Base-by-base conservation (phyloP, 1,140 invertebrate genomes). In the Eumaeus atala region DNA sequence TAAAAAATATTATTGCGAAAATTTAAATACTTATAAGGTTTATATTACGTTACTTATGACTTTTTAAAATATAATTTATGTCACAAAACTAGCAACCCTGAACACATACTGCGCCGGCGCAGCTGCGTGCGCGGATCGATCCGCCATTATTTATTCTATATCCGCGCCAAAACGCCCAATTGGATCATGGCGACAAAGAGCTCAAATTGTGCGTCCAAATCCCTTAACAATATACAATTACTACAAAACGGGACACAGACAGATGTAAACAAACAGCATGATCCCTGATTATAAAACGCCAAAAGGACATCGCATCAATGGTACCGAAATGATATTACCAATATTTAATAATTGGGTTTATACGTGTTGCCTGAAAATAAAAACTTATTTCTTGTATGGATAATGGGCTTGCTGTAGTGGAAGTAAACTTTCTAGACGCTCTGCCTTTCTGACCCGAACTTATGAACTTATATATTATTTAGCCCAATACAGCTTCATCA, bases 201-300 rank as follows among this genome's bases (percentile, higher is more conserved):
- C 73, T 83, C 74, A 77, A 86, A 86, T 84, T 84, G 83, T 70
- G 74, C 83, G 79, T 79, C 68, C 74, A 84, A 83, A 86, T 83
- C 79, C 80, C 65, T 66, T 77, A 70, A 84, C 79, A 82, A 82
- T 80, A 70, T 74, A 72, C 74, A 75, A 74, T 78, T 66, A 67
- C 64, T 48, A 59, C 63, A 70, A 74, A 77, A 74, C 69, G 70
- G 61, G 61, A 73, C 72, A 63, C 54, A 62, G 73, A 80, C 82
- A 85, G 82, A 84, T 85, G 82, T 85, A 84, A 84, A 83, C 76
- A 77, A 77, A 75, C 68, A 53, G 51, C 40, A 28, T 28, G 37
- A 53, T 42, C 51, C 37, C 51, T 38, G 51, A 37, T 52, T 37
- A 38, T 52, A 17, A 16, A 52, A 40, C 12, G 37, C 51, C 37